Conservation (phyloP, 2,888 invertebrate genomes). For the Rhagonycha lutea region DNA sequence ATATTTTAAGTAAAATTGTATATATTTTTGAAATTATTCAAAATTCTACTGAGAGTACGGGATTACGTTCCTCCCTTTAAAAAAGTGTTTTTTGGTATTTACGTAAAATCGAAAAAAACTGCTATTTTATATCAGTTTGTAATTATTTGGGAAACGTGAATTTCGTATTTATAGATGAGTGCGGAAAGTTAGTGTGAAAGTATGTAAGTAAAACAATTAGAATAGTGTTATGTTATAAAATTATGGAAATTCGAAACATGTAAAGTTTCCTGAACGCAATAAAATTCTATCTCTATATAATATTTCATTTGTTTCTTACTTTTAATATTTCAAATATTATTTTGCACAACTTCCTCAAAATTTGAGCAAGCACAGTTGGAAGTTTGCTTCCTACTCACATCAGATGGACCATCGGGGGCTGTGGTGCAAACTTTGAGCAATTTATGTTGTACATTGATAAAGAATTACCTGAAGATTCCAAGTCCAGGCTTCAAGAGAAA, state of each 20-base stretch:
- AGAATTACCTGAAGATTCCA: too few relatives aligned
- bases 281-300: conserved; percentile 56
- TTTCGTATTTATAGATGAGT: conserved; percentile 39
- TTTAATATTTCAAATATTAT: too few relatives aligned
- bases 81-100: conserved; percentile 45
- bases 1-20: conserved; percentile 46
- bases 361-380: too few relatives aligned
- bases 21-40: conserved; percentile 49
- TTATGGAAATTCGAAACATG: conserved; percentile 55
- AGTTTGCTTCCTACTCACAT: too few relatives aligned
- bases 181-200: conserved; percentile 26
- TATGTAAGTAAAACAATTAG: conserved; percentile 39
- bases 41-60: conserved; percentile 54
- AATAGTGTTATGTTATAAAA: conserved; percentile 53
- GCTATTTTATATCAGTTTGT: conserved; percentile 42
- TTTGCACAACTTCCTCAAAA: too few relatives aligned
- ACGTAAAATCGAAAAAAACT: conserved; percentile 44
- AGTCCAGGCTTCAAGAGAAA: too few relatives aligned
- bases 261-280: conserved; percentile 60
- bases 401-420: too few relatives aligned
- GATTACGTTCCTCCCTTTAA: conserved; percentile 54
- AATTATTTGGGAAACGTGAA: conserved; percentile 43
- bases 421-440: too few relatives aligned
- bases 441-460: too few relatives aligned
- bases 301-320: neutral